Conservation (phyloP, 2,888 invertebrate genomes). For the Druceiella hillmani region DNA sequence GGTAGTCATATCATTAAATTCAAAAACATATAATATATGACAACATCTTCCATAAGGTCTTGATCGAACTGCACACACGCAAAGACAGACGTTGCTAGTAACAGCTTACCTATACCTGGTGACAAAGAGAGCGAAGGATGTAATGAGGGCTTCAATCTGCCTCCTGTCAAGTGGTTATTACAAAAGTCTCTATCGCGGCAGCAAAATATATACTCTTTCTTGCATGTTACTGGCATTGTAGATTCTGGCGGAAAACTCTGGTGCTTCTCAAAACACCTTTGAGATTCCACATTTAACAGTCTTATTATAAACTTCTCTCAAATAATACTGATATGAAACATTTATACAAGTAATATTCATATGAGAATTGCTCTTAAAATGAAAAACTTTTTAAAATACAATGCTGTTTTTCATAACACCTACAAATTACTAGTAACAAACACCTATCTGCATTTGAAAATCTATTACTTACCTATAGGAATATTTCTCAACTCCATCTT, state of each 20-base stretch:
- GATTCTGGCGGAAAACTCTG: conserved; percentile 58
- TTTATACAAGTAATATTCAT: background rate
- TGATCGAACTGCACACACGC: conserved; percentile 2
- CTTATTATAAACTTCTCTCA: no score
- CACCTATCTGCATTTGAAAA: no score
- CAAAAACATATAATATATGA: no score
- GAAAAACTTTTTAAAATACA: background rate
- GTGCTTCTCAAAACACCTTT: conserved; percentile 49
- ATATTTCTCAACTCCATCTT: conserved; percentile 56
- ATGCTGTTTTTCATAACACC: background rate
- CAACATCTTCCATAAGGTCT: no score
- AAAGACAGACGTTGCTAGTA: background rate
- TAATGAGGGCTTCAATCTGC: no score
- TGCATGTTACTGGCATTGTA: conserved; percentile 48
- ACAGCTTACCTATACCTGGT: conserved; percentile 10
- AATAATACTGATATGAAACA: no score
- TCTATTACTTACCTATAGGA: conserved; percentile 70
- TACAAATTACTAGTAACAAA: background rate
- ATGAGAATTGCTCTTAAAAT: background rate
- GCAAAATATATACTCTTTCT: conserved; percentile 37
- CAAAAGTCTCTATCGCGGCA: conserved; percentile 56
- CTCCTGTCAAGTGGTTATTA: conserved; percentile 35
- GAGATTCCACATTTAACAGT: conserved; percentile 1
- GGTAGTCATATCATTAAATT: no score
- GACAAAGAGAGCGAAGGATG: conserved; percentile 13